Percentiles rank a stretch among this genome's conserved stretches.
phyloP scores from a whole-genome alignment of 2,888 invertebrate species.

The Craniophora ligustri region DNA sequence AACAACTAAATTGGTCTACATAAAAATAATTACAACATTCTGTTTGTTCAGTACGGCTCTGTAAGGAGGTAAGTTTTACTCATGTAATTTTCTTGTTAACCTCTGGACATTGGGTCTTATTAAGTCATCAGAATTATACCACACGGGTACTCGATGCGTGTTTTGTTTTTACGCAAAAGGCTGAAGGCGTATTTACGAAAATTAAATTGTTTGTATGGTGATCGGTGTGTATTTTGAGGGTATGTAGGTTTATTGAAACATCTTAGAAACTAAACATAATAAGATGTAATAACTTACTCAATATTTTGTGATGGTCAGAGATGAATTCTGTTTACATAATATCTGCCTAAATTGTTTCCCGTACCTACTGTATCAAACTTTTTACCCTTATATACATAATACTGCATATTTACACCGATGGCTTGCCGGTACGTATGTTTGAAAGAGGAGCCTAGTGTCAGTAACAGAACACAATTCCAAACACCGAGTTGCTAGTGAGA shows the following conservation, averaged over 20 bases:
- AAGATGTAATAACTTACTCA: too few species aligned
- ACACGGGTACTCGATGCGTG: slow-evolving; percentile 54
- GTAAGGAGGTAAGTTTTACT: slow-evolving; percentile 60
- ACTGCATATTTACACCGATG: too few species aligned
- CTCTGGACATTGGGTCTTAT: slow-evolving; percentile 70
- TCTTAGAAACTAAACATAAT: neutral
- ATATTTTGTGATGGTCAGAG: too few species aligned
- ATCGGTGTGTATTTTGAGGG: slow-evolving; percentile 13
- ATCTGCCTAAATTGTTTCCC: too few species aligned
- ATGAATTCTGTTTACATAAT: too few species aligned
- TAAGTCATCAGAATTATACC: slow-evolving; percentile 78
- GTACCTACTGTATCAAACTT: too few species aligned
- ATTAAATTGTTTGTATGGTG: slow-evolving; percentile 40
- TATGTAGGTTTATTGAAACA: slow-evolving; percentile 39
- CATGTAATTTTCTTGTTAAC: slow-evolving; percentile 75
- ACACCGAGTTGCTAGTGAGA: too few species aligned
- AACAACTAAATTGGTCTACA: slow-evolving; percentile 66
- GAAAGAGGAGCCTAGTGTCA: neutral
- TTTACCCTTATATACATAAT: too few species aligned
- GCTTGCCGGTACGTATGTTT: too few species aligned
- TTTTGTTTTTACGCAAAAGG: slow-evolving; percentile 52
- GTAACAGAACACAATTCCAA: neutral
- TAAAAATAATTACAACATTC: slow-evolving; percentile 71
- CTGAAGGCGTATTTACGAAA: slow-evolving; percentile 40
- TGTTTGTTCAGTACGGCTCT: slow-evolving; percentile 64